phyloP scores from a whole-genome alignment of 2,113 vertebrate species.

The Hemichromis elongatus region DNA sequence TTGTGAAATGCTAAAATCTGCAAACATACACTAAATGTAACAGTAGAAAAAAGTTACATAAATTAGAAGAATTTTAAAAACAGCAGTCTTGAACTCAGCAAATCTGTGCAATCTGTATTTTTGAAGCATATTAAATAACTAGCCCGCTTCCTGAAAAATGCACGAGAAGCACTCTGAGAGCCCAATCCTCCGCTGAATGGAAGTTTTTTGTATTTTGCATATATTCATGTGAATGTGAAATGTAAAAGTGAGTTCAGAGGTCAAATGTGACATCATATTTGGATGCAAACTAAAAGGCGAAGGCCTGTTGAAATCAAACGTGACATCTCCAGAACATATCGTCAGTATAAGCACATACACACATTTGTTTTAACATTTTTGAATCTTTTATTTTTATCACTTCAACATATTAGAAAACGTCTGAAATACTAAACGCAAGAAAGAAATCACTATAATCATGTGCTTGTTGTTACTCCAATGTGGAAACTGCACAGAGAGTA shows the following conservation, averaged over 20 bases:
- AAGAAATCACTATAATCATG: neutral
- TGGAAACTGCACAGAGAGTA: neutral
- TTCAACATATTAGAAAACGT: neutral
- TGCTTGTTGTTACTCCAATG: neutral
- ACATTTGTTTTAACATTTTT: neutral
- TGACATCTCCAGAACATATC: neutral
- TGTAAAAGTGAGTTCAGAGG: neutral
- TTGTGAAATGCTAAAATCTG: neutral
- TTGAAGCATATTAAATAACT: neutral
- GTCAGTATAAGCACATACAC: neutral
- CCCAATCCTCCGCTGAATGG: neutral
- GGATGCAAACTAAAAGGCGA: neutral
- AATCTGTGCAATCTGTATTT: neutral
- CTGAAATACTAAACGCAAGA: neutral
- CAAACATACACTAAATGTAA: neutral
- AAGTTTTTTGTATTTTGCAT: neutral
- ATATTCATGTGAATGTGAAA: too few relatives aligned
- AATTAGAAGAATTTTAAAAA: neutral
- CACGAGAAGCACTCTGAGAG: neutral
- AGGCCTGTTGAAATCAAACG: neutral
- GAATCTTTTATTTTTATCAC: neutral
- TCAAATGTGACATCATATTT: neutral
- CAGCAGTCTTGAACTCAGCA: neutral
- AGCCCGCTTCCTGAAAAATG: accelerated
- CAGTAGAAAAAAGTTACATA: neutral